Percentiles rank a stretch among this genome's conserved stretches.
Evolutionary conservation across 1,140 invertebrate species (phyloP).

Genomic region (Achatina immaculata): DNA sequence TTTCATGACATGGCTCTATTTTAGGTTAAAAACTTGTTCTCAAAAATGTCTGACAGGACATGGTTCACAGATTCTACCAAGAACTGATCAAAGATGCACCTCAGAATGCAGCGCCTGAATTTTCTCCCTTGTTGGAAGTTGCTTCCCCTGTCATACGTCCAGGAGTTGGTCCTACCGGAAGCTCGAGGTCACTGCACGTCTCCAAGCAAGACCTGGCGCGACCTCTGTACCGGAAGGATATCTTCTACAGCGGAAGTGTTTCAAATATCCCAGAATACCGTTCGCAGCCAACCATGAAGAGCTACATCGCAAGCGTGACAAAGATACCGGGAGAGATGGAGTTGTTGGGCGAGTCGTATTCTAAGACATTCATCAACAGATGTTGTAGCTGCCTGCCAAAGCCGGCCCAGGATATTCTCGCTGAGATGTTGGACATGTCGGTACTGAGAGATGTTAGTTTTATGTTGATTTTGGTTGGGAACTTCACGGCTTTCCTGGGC

Average conservation of each 20-base stretch:
- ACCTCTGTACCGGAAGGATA: conserved; percentile 95
- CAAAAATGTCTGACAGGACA: too few relatives aligned
- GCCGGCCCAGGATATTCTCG: conserved; percentile 74
- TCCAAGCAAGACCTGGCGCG: conserved; percentile 79
- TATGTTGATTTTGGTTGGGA: conserved; percentile 86
- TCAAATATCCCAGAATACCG: conserved; percentile 88
- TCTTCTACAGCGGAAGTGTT: conserved; percentile 97
- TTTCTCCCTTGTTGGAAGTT: conserved; percentile 16
- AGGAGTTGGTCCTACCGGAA: not conserved
- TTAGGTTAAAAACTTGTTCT: too few relatives aligned
- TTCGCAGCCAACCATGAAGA: conserved; percentile 88
- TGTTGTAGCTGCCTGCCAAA: conserved; percentile 78
- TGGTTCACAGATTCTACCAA: too few relatives aligned
- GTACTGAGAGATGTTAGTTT: conserved; percentile 77
- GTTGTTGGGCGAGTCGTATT: conserved; percentile 74
- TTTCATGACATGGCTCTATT: too few relatives aligned
- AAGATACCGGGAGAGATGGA: conserved; percentile 62
- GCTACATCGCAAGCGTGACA: conserved; percentile 68
- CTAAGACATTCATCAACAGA: conserved; percentile 27
- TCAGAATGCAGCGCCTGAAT: too few relatives aligned
- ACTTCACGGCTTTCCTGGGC: conserved; percentile 93
- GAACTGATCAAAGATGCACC: too few relatives aligned
- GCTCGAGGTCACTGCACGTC: conserved; percentile 42
- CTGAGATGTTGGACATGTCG: conserved; percentile 92
- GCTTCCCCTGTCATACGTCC: not conserved